Percentiles rank a stretch among this genome's conserved stretches.
These are phyloP conservation scores for Zapornia atra DNA, from an alignment of 2,113 vertebrate genomes.

Conservation along the genomic window DNA sequence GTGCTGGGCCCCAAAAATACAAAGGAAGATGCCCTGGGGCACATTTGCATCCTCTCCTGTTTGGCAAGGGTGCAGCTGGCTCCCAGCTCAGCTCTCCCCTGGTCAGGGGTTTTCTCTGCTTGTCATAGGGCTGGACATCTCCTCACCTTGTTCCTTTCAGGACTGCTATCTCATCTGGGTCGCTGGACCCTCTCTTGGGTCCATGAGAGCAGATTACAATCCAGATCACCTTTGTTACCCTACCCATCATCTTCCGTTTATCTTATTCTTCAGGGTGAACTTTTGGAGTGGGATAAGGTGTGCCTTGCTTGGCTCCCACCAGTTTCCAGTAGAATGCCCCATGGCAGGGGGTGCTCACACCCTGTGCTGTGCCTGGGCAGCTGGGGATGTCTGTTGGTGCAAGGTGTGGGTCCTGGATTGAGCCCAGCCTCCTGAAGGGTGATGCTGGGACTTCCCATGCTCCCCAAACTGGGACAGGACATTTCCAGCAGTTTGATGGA, in stretches of 20 bases:
- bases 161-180: rapidly evolving
- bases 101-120: rapidly evolving
- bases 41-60: rapidly evolving
- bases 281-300: not conserved
- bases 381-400: not conserved
- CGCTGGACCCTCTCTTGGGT: too few relatives aligned
- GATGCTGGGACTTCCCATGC: rapidly evolving
- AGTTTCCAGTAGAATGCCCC: not conserved
- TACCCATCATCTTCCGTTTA: not conserved
- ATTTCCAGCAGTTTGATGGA: too few relatives aligned
- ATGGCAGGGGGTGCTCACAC: not conserved
- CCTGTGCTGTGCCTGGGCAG: not conserved
- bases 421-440: not conserved
- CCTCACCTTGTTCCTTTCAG: not conserved
- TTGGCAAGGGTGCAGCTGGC: rapidly evolving
- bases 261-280: too few relatives aligned
- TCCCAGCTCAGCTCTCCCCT: not conserved
- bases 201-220: rapidly evolving
- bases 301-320: rapidly evolving
- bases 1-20: rapidly evolving
- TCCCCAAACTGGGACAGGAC: not conserved
- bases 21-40: not conserved
- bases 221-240: not conserved
- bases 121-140: rapidly evolving
- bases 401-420: not conserved